Evolutionary conservation across 2,888 invertebrate genomes (phyloP), one percentile per base, ranked within the genome.

Genomic region (Tetropium fuscum): DNA sequence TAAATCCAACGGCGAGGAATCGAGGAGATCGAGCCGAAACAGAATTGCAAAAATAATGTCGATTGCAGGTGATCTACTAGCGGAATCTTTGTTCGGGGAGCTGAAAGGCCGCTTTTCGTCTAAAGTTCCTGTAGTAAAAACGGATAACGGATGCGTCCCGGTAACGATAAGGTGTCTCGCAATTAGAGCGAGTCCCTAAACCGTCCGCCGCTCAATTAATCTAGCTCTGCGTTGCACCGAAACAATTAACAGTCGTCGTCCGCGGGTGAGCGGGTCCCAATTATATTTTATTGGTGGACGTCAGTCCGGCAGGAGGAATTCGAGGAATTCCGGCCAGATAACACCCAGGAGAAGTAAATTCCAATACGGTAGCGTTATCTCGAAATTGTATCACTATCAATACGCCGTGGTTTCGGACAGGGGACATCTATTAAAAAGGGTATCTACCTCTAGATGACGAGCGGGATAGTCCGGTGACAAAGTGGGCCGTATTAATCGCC

Each of bases 341-440:
- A 69, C 69, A 60, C 63, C 61, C 58, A 48, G 51, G 45, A 66
- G 58, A 40, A 51, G 53, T 54, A 49, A 64, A 68, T 69, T 68
- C 68, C 65, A 66, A 68, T 67, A 67, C 73, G 65, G 73, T 71
- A 73, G 74, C 69, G 41, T 65, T 74, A 74, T 74, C 74, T 68
- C 56, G 55, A 63, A 62, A 66, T 69, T 73, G 71, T 71, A 74
- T 74, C 74, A 61, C 60, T 71, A 73, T 71, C 73, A 58, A 56
- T 70, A 72, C 73, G 73, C 73, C 71, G 73, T 72, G 74, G 67
- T 58, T 59, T 41, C 51, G 56, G 77, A 77, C 78, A 73, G 74
- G 69, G 57, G 71, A 78, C 76, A 77, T 76, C 76, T 76, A 76
- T 78, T 76, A 74, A 73, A 72, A 69, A 66, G 73, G 48, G 53